Evolutionary conservation across 1,140 invertebrate species (phyloP), one percentile per base, ranked within the genome.

Genomic region (Orius insidiosus): DNA sequence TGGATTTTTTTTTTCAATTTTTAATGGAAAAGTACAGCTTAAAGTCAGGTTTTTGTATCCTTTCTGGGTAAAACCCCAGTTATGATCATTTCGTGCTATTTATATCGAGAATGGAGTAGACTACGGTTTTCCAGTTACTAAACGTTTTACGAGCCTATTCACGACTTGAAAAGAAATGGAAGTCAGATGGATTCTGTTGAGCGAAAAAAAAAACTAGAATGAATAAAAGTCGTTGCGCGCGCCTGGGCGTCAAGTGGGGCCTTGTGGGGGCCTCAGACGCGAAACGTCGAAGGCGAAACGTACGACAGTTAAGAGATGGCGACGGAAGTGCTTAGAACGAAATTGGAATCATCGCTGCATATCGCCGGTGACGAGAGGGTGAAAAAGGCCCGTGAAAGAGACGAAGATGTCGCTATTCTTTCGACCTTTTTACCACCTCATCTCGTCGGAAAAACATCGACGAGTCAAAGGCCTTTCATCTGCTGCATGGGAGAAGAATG

Each of bases 401-500:
- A 85, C 59, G 84, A 87, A 61, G 84, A 87, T 66, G 71, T 86
- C 34, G 84, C 83, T 35, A 76, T 87, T 55, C 66, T 87, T 49
- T 82, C 80, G 46, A 85, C 85, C 73, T 78, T 87, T 51, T 60
- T 82, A 38, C 78, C 78, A 0, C 47, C 52, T 2, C 46, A 48
- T 10, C 47, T 58, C 13, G 42, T 41, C 13, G 75, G 74, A 52
- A 68, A 70, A 31, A 68, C 73, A 3, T 65, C 76, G 57, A 69
- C 72, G 47, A 68, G 71, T 54, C 78, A 82, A 56, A 74, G 78
- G 49, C 77, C 74, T 58, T 89, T 88, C 62, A 70, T 74, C 59
- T 88, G 84, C 63, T 70, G 71, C 45, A 61, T 84, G 49, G 75
- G 74, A 48, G 70, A 73, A 46, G 71, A 76, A 50, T 87, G 84